phyloP scores from a whole-genome alignment of 2,888 invertebrate species.

The Scaeva pyrastri region DNA sequence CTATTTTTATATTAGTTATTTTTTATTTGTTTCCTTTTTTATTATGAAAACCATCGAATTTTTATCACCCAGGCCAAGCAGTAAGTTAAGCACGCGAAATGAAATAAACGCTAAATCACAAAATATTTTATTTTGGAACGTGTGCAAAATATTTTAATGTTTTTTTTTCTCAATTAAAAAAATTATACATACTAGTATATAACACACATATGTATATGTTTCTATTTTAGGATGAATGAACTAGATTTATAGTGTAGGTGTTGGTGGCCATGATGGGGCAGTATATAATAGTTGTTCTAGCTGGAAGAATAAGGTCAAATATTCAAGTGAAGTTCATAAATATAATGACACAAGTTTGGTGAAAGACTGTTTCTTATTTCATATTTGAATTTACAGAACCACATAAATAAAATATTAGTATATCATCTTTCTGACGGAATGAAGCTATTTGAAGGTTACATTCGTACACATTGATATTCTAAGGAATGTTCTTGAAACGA shows the following conservation, averaged over 20 bases:
- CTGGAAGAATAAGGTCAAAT: conserved; percentile 25
- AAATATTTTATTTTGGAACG: conserved; percentile 48
- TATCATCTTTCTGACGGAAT: no score
- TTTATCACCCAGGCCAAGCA: conserved; percentile 21
- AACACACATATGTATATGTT: conserved; percentile 5
- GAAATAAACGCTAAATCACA: conserved; percentile 1
- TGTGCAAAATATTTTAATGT: conserved; percentile 67
- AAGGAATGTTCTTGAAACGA: no score
- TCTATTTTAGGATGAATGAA: conserved; percentile 57
- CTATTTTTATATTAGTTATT: conserved; percentile 10
- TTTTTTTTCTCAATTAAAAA: conserved; percentile 26
- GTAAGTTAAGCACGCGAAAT: conserved; percentile 7
- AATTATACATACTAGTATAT: no score
- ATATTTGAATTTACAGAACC: no score
- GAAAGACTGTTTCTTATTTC: neutral
- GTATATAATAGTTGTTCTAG: neutral
- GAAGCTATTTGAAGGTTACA: no score
- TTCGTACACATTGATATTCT: no score
- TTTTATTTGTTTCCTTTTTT: neutral
- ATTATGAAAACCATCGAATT: neutral
- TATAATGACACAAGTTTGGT: neutral
- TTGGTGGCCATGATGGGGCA: neutral
- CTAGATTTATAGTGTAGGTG: neutral
- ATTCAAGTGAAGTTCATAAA: neutral
- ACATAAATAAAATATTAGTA: no score